Base-by-base conservation (phyloP, 2,797 vertebrate species). In the Xiphorhynchus erythropygius region DNA sequence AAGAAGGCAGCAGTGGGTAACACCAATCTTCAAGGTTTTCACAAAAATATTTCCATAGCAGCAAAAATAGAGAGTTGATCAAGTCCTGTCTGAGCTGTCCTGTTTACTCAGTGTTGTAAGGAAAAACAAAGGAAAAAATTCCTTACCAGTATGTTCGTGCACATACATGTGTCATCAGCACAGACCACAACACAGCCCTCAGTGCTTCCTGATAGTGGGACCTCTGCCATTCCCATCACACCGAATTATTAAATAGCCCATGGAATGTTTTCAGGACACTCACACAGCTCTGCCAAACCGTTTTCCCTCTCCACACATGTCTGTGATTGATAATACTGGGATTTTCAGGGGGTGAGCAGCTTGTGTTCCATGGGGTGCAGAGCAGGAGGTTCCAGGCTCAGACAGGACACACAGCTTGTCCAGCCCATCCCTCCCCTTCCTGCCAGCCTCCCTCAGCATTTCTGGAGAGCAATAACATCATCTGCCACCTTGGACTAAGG, bases 161-260 rank as follows among this genome's bases (percentile, higher is more conserved):
- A 55, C 17, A 13, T 27, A 35, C 0, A 2, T 2, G 30, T 21
- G 37, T 17, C 46, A 24, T 76, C 46, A 28, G 90, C 74, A 67
- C 44, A 75, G 37, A 55, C 71, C 53, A 71, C 32, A 65, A 63
- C 78, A 47, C 63, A 35, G 68, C 30, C 70, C 11, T 49, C 10
- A 1, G 59, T 65, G 39, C 63, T 28, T 55, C 69, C 49, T 71
- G 33, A 7, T 5, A 41, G 19, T 9, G 35, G 47, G 65, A 42
- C 39, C 35, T 55, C 62, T 39, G 15, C 44, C 4, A 1, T 6
- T 52, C 22, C 35, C 57, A 11, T 3, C 14, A 4, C 0, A 0
- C 16, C 52, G 33, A 24, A 15, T 4, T 0, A 33, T 42, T 30
- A 23, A 63, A 73, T 15, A 28, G 7, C 17, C 47, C 75, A 23